These are phyloP conservation scores for Agriopis leucophaearia DNA, from an alignment of 2,888 invertebrate species.

Conservation along the genomic window DNA sequence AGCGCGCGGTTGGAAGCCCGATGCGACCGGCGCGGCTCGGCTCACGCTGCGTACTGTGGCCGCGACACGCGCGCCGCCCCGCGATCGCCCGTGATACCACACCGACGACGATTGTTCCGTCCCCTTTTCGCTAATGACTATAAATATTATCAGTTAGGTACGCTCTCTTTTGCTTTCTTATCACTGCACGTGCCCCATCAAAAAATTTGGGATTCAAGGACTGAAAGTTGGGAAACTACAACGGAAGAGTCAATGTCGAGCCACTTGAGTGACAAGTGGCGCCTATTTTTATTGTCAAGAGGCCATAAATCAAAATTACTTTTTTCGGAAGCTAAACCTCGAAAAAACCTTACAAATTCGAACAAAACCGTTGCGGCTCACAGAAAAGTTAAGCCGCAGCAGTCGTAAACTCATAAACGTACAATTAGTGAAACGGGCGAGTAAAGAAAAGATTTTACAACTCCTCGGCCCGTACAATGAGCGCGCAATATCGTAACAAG, in stretches of 20 bases:
- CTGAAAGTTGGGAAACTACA: neutral
- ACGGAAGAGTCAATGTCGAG: conserved; percentile 1
- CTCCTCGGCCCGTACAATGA: conserved; percentile 84
- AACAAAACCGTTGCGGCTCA: conserved; percentile 76
- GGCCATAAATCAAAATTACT: conserved; percentile 33
- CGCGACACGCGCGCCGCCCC: conserved; percentile 88
- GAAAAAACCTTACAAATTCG: conserved; percentile 67
- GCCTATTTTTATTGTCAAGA: conserved; percentile 35
- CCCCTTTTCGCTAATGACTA: conserved; percentile 86
- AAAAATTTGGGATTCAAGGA: neutral
- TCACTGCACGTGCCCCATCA: conserved; percentile 74
- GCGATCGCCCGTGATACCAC: conserved; percentile 67
- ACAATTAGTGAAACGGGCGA: conserved; percentile 86
- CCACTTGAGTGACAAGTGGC: conserved; percentile 33
- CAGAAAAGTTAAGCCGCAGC: conserved; percentile 82
- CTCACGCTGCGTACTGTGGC: conserved; percentile 89
- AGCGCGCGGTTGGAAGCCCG: conserved; percentile 71
- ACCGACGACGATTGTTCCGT: conserved; percentile 75
- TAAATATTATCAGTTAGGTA: conserved; percentile 82
- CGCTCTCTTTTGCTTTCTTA: conserved; percentile 82
- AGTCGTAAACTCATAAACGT: conserved; percentile 86
- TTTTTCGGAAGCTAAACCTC: conserved; percentile 45
- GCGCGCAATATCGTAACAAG: conserved; percentile 86
- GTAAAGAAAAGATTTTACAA: conserved; percentile 87
- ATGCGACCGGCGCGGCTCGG: conserved; percentile 87